These are phyloP conservation scores for Machimus atricapillus DNA, from an alignment of 2,888 invertebrate species.

Conservation along the genomic window DNA sequence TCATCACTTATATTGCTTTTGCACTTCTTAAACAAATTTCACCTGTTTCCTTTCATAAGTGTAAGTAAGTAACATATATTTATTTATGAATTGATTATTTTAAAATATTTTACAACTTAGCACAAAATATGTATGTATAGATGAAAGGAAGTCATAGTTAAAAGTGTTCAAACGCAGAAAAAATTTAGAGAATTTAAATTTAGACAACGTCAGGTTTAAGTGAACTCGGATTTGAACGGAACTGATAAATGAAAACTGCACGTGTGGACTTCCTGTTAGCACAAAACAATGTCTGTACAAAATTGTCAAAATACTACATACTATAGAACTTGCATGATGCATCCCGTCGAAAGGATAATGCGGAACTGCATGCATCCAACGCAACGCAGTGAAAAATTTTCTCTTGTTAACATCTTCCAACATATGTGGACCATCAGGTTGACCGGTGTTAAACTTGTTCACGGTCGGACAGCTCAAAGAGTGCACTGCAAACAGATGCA, in stretches of 20 bases:
- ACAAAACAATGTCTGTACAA: not conserved
- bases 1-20: too few species aligned
- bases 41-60: too few species aligned
- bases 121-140: not conserved
- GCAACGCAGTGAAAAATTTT: conserved; percentile 18
- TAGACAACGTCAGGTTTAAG: not conserved
- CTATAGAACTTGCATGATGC: not conserved
- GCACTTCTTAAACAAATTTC: too few species aligned
- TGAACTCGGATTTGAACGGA: not conserved
- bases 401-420: conserved; percentile 35
- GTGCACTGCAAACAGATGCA: conserved; percentile 13
- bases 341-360: conserved; percentile 17
- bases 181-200: not conserved
- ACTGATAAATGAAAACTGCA: not conserved
- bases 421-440: conserved; percentile 30
- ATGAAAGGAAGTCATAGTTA: not conserved
- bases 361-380: conserved; percentile 12
- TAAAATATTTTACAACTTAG: not conserved
- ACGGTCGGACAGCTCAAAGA: not conserved
- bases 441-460: conserved; percentile 21
- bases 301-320: not conserved
- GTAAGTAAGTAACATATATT: too few species aligned
- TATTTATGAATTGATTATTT: not conserved
- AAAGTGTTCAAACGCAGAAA: not conserved
- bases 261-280: not conserved